phyloP scores from a whole-genome alignment of 1,140 invertebrate species.

The Diprion similis region DNA sequence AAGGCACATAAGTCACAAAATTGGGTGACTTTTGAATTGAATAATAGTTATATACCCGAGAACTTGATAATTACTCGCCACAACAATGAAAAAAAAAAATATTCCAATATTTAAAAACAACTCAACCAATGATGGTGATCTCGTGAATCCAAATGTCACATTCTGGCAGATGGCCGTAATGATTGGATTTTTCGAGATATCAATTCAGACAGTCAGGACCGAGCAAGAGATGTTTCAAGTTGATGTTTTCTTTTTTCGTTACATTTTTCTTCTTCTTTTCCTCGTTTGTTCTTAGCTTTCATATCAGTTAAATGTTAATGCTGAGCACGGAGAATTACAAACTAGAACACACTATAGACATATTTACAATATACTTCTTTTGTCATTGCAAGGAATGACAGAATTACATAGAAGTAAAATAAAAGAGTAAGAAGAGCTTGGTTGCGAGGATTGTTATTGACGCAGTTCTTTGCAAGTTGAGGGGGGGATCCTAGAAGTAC shows the following conservation, averaged over 20 bases:
- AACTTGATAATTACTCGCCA: too few relatives aligned
- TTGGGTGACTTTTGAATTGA: not conserved
- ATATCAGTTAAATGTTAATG: too few relatives aligned
- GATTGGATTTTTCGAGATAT: too few relatives aligned
- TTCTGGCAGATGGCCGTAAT: too few relatives aligned
- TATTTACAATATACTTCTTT: conserved; percentile 45
- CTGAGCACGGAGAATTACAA: conserved; percentile 29
- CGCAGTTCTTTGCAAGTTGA: not conserved
- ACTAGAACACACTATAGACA: conserved; percentile 43
- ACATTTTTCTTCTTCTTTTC: too few relatives aligned
- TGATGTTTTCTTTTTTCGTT: not conserved
- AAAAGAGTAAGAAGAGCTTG: conserved; percentile 20
- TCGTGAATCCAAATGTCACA: too few relatives aligned
- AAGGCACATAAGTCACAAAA: not conserved
- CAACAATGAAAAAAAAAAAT: too few relatives aligned
- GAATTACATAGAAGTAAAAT: conserved; percentile 26
- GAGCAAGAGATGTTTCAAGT: not conserved
- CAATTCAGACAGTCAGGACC: not conserved
- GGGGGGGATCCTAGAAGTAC: conserved; percentile 6
- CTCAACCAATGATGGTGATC: too few relatives aligned
- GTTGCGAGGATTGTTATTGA: not conserved
- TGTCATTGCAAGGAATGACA: conserved; percentile 32
- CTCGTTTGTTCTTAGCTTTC: too few relatives aligned
- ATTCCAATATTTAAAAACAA: too few relatives aligned
- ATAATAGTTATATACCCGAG: not conserved